Conservation (phyloP, 2,113 vertebrate genomes). For the Chaetodon trifascialis region DNA sequence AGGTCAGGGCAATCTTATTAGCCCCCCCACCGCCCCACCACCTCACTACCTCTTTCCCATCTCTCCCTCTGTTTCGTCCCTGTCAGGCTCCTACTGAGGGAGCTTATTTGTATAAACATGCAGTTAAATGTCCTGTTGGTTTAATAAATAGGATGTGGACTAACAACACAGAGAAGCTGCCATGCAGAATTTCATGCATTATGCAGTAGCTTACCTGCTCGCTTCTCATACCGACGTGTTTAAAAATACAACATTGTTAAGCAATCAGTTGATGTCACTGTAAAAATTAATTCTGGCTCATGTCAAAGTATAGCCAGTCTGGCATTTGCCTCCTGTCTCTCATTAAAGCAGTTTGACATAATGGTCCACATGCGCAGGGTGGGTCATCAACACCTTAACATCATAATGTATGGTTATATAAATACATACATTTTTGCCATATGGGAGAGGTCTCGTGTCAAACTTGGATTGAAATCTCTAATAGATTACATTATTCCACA, state of each 20-base stretch:
- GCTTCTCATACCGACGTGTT: constrained; percentile 23
- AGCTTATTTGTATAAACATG: constrained; percentile 74
- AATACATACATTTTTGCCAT: neutral
- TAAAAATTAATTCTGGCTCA: neutral
- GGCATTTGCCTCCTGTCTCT: neutral
- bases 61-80: constrained; percentile 58
- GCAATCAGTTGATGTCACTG: neutral
- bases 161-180: constrained; percentile 23
- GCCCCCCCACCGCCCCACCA: constrained; percentile 33
- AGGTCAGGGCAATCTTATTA: constrained; percentile 78
- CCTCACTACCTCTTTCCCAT: constrained; percentile 26
- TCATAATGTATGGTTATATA: neutral
- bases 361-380: neutral
- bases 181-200: constrained; percentile 24
- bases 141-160: constrained; percentile 57
- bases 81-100: constrained; percentile 64
- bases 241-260: constrained; percentile 8
- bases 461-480: too few species aligned
- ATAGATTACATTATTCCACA: neutral
- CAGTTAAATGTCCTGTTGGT: constrained; percentile 69
- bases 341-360: constrained; percentile 2
- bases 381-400: neutral
- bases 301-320: constrained; percentile 5
- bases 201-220: constrained; percentile 17
- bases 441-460: neutral